Base-by-base conservation (phyloP, 2,113 vertebrate genomes). In the Ibidorhyncha struthersii region DNA sequence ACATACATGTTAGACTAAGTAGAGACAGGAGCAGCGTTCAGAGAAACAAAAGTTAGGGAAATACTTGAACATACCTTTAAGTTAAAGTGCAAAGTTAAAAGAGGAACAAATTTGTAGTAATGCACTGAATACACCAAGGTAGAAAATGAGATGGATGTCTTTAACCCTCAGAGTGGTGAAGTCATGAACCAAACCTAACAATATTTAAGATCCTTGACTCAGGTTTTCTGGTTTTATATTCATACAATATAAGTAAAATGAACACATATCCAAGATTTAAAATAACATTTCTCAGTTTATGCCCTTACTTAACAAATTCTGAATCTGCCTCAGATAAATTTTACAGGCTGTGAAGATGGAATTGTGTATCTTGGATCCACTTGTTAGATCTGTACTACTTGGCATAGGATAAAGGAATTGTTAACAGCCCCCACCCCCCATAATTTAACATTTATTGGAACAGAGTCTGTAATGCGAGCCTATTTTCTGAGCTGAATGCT, bases 1-100 rank as follows among this genome's bases (percentile, higher is more conserved):
- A 52, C 3, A 20, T 18, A 8, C 2, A 6, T 1, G 0, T 49
- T 67, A 20, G 6, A 5, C 38, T 58, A 8, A 70, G 3, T 21
- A 47, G 25, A 53, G 9, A 41, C 3, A 47, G 26, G 9, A 49
- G 8, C 2, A n/a, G 4, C 30, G 17, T 43, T 76, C 71, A 34
- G 4, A 53, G 45, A 62, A 72, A 43, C 1, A 43, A 59, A 36
- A 32, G 16, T 47, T 3, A 12, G 4, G 4, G 18, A 40, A 43
- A 78, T 78, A 14, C 1, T 53, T 59, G 5, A 47, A 65, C 65
- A 47, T 59, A 40, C 0, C 9, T 89, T 59, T 50, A 41, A 32
- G 23, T 55, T 73, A 70, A 81, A 61, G 19, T 36, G 5, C 6
- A 36, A 65, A 82, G 5, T 40, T 52, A 66, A 27, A 1, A 10